These are phyloP conservation scores for Halictus quadricinctus DNA, from an alignment of 2,888 invertebrate species.

Conservation along the genomic window DNA sequence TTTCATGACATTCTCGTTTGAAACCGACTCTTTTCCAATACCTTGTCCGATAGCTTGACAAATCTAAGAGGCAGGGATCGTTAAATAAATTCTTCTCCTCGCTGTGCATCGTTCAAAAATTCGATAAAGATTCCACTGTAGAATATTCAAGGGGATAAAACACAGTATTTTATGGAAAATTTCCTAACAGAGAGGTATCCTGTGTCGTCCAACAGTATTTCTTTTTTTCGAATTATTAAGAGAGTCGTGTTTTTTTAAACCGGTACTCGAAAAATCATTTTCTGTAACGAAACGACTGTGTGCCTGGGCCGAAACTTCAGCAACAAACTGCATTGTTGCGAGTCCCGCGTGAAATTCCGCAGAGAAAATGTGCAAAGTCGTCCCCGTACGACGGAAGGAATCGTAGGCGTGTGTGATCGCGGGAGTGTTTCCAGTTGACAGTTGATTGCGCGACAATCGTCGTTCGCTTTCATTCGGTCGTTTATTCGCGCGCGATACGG, in stretches of 20 bases:
- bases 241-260: background rate
- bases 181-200: background rate
- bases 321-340: background rate
- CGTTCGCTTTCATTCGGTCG: slow-evolving; percentile 55
- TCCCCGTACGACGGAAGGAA: slow-evolving; percentile 10
- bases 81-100: background rate
- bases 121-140: background rate
- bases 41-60: background rate
- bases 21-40: background rate
- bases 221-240: background rate
- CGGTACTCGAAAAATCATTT: background rate
- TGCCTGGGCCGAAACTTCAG: too few species aligned
- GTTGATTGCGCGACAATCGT: slow-evolving; percentile 49
- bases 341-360: too few species aligned
- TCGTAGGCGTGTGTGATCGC: slow-evolving; percentile 5
- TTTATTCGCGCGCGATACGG: slow-evolving; percentile 33
- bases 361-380: background rate
- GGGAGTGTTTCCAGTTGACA: slow-evolving; percentile 44
- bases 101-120: background rate
- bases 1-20: background rate
- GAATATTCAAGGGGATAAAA: background rate
- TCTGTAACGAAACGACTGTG: too few species aligned
- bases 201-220: too few species aligned
- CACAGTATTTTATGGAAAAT: background rate
- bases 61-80: background rate